phyloP scores from a whole-genome alignment of 2,888 invertebrate genomes.

The Glaucopsyche alexis region DNA sequence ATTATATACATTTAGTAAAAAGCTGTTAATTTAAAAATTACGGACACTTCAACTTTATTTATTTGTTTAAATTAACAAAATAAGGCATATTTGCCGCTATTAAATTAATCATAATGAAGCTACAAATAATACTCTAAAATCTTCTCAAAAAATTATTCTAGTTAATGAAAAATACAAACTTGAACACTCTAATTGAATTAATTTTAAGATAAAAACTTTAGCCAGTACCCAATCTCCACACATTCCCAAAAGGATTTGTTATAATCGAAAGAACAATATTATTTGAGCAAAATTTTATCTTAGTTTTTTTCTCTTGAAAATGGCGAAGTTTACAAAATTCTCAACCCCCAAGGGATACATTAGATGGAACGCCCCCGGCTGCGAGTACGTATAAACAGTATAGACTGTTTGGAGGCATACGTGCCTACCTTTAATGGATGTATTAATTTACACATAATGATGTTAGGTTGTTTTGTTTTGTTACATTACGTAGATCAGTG shows the following conservation, averaged over 20 bases:
- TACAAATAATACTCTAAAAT: neutral
- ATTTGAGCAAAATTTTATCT: constrained; percentile 18
- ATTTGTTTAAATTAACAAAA: no score
- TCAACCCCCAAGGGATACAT: neutral
- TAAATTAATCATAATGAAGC: no score
- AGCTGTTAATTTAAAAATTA: no score
- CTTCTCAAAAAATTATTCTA: neutral
- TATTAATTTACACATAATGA: constrained; percentile 18
- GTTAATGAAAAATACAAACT: neutral
- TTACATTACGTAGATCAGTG: neutral
- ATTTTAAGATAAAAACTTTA: neutral
- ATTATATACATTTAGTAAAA: no score
- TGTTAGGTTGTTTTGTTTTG: neutral
- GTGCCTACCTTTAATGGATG: constrained; percentile 9
- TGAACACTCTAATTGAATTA: neutral
- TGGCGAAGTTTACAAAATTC: constrained; percentile 14
- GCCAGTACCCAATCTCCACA: constrained; percentile 1
- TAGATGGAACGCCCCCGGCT: constrained; percentile 9
- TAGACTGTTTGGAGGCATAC: neutral
- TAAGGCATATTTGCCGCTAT: no score
- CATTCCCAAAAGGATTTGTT: constrained; percentile 4
- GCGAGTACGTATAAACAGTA: constrained; percentile 11
- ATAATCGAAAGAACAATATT: constrained; percentile 19
- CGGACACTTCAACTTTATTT: no score
- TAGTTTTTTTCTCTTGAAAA: constrained; percentile 9